Conservation (phyloP, 2,797 vertebrate species). For the Gymnoscopelus braueri region DNA sequence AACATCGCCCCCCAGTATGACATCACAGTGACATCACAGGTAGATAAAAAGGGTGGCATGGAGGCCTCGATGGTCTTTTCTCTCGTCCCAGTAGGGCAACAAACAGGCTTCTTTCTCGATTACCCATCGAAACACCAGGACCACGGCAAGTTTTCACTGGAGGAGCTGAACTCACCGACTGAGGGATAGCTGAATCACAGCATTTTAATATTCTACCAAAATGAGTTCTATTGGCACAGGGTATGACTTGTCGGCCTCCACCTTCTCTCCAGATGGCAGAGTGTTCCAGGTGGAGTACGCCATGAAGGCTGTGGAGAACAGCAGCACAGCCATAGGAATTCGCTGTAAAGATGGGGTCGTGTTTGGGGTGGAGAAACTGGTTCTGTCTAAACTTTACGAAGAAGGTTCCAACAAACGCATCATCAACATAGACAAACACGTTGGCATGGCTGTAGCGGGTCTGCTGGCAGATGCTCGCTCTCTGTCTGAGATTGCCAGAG, state of each 20-base stretch:
- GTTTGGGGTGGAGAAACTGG: conserved; percentile 96
- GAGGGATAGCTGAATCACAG: too few species aligned
- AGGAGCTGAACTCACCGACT: too few species aligned
- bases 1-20: too few species aligned
- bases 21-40: too few species aligned
- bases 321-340: conserved; percentile 96
- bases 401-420: conserved; percentile 97
- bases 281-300: conserved; percentile 99
- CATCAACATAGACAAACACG: conserved; percentile 96
- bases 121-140: too few species aligned
- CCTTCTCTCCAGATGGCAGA: conserved; percentile 96
- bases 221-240: too few species aligned
- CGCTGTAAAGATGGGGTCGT: conserved; percentile 97
- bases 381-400: conserved; percentile 98
- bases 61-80: too few species aligned
- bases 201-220: too few species aligned
- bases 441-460: conserved; percentile 97
- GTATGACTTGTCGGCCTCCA: conserved; percentile 98
- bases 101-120: too few species aligned
- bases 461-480: conserved; percentile 95
- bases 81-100: too few species aligned
- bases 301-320: conserved; percentile 98
- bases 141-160: too few species aligned
- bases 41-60: too few species aligned
- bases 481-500: conserved; percentile 93